Conservation (phyloP, 2,888 invertebrate species). For the Amiota communis region DNA sequence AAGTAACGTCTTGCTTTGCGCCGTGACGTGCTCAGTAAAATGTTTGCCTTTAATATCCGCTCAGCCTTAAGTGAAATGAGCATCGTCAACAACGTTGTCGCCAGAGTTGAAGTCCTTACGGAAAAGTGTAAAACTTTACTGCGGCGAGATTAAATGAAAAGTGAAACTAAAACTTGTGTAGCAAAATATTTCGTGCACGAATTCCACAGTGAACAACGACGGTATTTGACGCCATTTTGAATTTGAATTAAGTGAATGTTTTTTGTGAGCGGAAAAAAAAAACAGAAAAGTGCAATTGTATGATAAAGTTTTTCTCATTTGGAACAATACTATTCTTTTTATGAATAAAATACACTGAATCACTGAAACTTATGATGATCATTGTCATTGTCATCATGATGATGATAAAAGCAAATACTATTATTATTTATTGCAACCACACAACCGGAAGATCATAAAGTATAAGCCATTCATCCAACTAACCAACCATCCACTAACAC, state of each 20-base stretch:
- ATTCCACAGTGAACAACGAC: conserved; percentile 28
- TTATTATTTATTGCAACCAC: no score
- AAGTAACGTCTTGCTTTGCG: no score
- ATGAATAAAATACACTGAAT: no score
- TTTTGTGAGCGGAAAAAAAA: no score
- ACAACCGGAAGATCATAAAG: no score
- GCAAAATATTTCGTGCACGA: conserved; percentile 5
- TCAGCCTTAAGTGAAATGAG: conserved; percentile 20
- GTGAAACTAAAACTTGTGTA: neutral
- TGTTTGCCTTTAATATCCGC: conserved; percentile 63
- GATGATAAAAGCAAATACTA: no score
- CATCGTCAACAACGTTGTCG: conserved; percentile 11
- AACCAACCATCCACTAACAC: no score
- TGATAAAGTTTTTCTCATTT: no score
- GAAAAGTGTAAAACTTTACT: conserved; percentile 30
- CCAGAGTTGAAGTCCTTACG: conserved; percentile 19
- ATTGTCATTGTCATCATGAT: no score
- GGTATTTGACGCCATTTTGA: conserved; percentile 34
- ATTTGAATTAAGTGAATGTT: neutral
- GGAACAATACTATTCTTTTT: no score
- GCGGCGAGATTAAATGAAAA: neutral
- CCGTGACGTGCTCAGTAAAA: conserved; percentile 45
- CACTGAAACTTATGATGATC: no score
- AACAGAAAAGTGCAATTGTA: no score
- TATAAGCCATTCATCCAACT: neutral